phyloP scores from a whole-genome alignment of 2,113 vertebrate genomes.

The Apodemus sylvaticus region DNA sequence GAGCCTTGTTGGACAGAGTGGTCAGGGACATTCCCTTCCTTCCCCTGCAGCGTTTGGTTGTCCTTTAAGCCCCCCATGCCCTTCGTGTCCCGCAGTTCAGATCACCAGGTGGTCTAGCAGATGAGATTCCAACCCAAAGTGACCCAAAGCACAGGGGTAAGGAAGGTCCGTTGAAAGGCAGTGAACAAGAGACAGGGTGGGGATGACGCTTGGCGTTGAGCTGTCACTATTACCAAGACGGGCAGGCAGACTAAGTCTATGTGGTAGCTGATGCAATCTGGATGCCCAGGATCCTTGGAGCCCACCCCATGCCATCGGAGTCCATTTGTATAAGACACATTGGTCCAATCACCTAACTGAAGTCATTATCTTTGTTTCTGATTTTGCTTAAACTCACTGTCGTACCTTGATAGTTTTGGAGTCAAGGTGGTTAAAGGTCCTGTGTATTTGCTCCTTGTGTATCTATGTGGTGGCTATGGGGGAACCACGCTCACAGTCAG shows the following conservation, averaged over 20 bases:
- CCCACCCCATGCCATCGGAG: neutral
- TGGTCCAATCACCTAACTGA: neutral
- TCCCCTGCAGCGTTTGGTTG: slow-evolving; percentile 79
- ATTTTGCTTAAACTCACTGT: slow-evolving; percentile 74
- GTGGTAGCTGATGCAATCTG: slow-evolving; percentile 89
- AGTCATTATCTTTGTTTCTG: slow-evolving; percentile 62
- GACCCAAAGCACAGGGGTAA: slow-evolving; percentile 84
- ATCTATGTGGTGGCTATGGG: neutral
- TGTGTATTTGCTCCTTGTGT: slow-evolving; percentile 38
- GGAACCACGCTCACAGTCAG: slow-evolving; percentile 72
- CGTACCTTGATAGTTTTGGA: slow-evolving; percentile 73
- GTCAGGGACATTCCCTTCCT: neutral
- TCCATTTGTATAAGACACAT: slow-evolving; percentile 4
- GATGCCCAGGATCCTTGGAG: slow-evolving; percentile 85
- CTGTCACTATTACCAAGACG: slow-evolving; percentile 87
- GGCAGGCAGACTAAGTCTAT: slow-evolving; percentile 89
- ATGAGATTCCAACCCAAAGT: slow-evolving; percentile 82
- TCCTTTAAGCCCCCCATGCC: slow-evolving; percentile 86
- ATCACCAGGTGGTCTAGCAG: slow-evolving; percentile 75
- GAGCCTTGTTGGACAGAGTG: neutral
- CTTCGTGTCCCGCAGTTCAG: slow-evolving; percentile 82
- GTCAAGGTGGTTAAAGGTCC: slow-evolving; percentile 12
- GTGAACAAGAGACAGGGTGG: slow-evolving; percentile 90
- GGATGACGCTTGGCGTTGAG: slow-evolving; percentile 86
- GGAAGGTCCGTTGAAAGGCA: slow-evolving; percentile 90